These are phyloP conservation scores for Tuberolachnus salignus DNA, from an alignment of 2,888 invertebrate species.

Conservation along the genomic window DNA sequence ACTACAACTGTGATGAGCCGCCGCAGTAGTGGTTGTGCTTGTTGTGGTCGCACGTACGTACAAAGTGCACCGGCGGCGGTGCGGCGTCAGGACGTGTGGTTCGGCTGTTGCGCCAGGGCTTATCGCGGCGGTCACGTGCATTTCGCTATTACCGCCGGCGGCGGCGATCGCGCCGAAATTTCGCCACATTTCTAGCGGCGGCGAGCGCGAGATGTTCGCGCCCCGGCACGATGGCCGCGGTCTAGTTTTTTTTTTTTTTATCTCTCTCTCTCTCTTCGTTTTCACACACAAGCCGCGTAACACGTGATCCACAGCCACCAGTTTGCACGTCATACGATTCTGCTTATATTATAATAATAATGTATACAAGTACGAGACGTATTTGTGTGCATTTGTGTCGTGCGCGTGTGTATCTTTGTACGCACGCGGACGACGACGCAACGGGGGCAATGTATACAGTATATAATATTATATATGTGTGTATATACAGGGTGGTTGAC, in stretches of 20 bases:
- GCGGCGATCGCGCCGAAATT: conserved; percentile 31
- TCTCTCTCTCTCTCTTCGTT: background rate
- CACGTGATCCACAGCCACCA: background rate
- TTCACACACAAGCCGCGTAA: no score
- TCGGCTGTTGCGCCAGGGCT: conserved; percentile 34
- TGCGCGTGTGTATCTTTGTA: background rate
- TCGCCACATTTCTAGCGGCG: background rate
- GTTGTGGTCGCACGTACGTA: no score
- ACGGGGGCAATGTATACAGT: background rate
- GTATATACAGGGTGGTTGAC: no score
- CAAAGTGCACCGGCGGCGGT: background rate
- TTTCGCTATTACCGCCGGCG: conserved; percentile 19
- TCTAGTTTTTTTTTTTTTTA: background rate
- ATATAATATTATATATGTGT: background rate
- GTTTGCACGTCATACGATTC: no score
- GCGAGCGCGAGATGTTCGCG: background rate
- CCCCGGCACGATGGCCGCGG: background rate
- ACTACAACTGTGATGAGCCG: no score
- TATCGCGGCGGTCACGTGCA: conserved; percentile 34
- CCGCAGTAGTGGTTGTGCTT: no score
- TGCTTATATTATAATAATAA: no score
- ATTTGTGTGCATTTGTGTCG: background rate
- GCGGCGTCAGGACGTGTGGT: background rate
- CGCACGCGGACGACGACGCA: conserved; percentile 6
- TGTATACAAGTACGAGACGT: no score